Evolutionary conservation across 1,140 invertebrate genomes (phyloP).

Genomic region (Hydropsyche tenuis): DNA sequence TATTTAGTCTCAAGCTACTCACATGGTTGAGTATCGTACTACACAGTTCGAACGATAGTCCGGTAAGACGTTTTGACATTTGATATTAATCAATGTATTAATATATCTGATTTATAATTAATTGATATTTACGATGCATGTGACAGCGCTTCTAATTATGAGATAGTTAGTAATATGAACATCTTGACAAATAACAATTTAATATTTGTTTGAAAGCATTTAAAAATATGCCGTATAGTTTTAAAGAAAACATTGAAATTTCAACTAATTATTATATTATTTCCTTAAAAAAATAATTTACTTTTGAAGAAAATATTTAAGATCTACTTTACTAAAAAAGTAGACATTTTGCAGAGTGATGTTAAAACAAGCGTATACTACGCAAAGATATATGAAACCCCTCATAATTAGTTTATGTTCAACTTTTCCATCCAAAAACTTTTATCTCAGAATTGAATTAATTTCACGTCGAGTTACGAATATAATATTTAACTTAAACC

Average conservation of each 20-base stretch:
- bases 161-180: no score
- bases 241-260: no score
- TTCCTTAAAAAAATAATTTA: background rate
- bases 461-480: background rate
- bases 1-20: background rate
- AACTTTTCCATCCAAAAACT: constrained; percentile 4
- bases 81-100: constrained; percentile 16
- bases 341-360: background rate
- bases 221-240: no score
- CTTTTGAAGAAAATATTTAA: background rate
- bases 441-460: constrained; percentile 12
- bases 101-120: background rate
- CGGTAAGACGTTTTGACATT: constrained; percentile 1
- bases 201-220: no score
- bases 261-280: no score
- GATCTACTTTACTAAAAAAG: background rate
- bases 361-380: background rate
- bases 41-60: constrained; percentile 4
- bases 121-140: no score
- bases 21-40: background rate
- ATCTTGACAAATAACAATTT: no score
- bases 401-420: constrained; percentile 7
- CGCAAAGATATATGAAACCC: constrained; percentile 9
- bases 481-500: no score
- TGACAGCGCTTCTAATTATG: no score